Conservation (phyloP, 2,797 vertebrate genomes). For the Hephaestus fuliginosus region DNA sequence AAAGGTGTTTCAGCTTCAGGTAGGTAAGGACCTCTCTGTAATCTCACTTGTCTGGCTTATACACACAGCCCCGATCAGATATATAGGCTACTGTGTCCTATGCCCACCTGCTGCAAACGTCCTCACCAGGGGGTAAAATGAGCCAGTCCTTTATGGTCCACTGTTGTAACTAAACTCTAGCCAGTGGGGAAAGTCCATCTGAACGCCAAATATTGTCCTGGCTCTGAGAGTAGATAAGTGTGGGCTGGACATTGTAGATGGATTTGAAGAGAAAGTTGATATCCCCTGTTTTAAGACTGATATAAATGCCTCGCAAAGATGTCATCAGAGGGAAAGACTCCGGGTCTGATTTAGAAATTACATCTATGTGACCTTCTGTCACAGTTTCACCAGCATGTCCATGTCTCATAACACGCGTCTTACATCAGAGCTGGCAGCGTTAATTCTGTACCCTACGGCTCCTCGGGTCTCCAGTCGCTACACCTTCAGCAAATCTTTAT, state of each 20-base stretch:
- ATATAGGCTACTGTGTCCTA: neutral
- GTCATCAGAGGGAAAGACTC: neutral
- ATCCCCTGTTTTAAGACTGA: slow-evolving; percentile 21
- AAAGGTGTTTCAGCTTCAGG: slow-evolving; percentile 4
- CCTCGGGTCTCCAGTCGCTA: neutral
- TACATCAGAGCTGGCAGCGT: neutral
- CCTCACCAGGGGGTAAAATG: slow-evolving; percentile 1
- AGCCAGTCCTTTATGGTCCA: neutral
- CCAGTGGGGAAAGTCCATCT: neutral
- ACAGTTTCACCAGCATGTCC: slow-evolving; percentile 11
- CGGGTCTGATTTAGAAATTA: slow-evolving; percentile 27
- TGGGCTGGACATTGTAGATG: slow-evolving; percentile 3
- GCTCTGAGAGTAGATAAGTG: slow-evolving; percentile 13
- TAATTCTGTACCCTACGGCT: neutral
- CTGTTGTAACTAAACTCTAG: neutral
- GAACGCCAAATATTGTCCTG: slow-evolving; percentile 9
- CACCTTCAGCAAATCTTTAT: neutral
- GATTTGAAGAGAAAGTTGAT: slow-evolving; percentile 24
- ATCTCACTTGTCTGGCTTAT: neutral
- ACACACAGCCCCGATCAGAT: neutral
- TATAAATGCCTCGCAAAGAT: slow-evolving; percentile 1
- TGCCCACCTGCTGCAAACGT: slow-evolving; percentile 12
- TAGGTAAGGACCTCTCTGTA: neutral
- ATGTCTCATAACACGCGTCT: slow-evolving; percentile 8
- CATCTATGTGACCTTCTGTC: slow-evolving; percentile 20